Percentiles rank a stretch among this genome's conserved stretches.
These are phyloP conservation scores for Globicephala melas DNA, from an alignment of 2,113 vertebrate genomes.

Conservation along the genomic window DNA sequence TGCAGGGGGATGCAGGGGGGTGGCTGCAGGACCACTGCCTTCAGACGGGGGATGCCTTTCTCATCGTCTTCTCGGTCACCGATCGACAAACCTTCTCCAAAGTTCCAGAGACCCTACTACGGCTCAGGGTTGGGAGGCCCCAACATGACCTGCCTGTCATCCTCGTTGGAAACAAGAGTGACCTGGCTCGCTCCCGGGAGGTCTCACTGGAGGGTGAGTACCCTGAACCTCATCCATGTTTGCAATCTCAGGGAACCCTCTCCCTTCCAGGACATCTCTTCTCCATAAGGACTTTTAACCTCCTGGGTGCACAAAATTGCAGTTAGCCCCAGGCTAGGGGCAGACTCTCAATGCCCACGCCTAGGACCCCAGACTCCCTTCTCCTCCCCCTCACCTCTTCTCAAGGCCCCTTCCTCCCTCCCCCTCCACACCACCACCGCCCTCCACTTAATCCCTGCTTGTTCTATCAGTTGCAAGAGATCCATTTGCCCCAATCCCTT, in stretches of 20 bases:
- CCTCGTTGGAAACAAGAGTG: slow-evolving; percentile 92
- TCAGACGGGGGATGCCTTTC: slow-evolving; percentile 89
- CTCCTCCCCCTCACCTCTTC: neutral
- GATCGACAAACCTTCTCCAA: slow-evolving; percentile 91
- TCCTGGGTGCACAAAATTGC: neutral
- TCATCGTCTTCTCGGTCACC: slow-evolving; percentile 92
- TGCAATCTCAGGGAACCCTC: neutral
- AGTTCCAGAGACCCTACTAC: slow-evolving; percentile 85
- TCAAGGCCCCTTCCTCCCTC: neutral
- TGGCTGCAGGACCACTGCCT: slow-evolving; percentile 87
- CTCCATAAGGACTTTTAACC: neutral
- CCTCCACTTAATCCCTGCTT: neutral
- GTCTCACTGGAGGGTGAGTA: slow-evolving; percentile 87
- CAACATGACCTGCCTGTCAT: slow-evolving; percentile 91
- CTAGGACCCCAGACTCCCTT: neutral
- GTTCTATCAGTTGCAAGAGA: neutral
- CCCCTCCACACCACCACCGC: neutral
- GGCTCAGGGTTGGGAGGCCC: slow-evolving; percentile 88
- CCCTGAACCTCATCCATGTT: neutral
- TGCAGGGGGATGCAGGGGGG: slow-evolving; percentile 73
- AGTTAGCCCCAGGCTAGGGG: neutral
- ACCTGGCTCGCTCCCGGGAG: slow-evolving; percentile 90
- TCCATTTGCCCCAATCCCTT: neutral
- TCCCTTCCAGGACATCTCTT: neutral
- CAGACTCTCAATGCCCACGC: neutral